These are phyloP conservation scores for Tachuris rubrigastra DNA, from an alignment of 2,113 vertebrate species.

Conservation along the genomic window DNA sequence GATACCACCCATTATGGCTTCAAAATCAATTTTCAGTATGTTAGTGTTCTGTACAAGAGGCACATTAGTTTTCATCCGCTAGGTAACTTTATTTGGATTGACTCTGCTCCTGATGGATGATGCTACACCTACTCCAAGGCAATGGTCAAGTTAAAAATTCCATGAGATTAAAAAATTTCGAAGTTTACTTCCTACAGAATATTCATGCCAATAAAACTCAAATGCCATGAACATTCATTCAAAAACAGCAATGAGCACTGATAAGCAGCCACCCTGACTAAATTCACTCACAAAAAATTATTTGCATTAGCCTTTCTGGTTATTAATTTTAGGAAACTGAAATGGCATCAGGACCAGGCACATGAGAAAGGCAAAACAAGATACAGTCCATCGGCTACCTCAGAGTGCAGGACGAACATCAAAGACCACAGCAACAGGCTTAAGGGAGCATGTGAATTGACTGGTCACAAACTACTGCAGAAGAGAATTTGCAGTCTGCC, in stretches of 20 bases:
- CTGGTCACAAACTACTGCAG: slow-evolving; percentile 3
- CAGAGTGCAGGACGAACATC: background rate
- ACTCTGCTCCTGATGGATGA: background rate
- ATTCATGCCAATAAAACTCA: background rate
- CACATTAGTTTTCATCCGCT: background rate
- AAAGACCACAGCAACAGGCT: slow-evolving; percentile 11
- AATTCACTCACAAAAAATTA: background rate
- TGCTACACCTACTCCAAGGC: background rate
- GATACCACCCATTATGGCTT: background rate
- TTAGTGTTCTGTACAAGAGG: background rate
- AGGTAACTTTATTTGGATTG: background rate
- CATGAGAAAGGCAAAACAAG: background rate
- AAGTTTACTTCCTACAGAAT: background rate
- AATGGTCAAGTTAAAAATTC: background rate
- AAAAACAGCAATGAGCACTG: background rate
- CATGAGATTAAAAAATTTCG: background rate
- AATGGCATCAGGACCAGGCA: background rate
- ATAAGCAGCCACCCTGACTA: background rate
- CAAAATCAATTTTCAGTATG: background rate
- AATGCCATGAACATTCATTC: background rate
- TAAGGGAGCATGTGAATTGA: background rate
- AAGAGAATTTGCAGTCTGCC: background rate
- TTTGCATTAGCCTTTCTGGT: background rate
- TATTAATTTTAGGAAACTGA: background rate
- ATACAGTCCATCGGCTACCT: background rate